Base-by-base conservation (phyloP, 2,113 vertebrate species). In the Pionites leucogaster region DNA sequence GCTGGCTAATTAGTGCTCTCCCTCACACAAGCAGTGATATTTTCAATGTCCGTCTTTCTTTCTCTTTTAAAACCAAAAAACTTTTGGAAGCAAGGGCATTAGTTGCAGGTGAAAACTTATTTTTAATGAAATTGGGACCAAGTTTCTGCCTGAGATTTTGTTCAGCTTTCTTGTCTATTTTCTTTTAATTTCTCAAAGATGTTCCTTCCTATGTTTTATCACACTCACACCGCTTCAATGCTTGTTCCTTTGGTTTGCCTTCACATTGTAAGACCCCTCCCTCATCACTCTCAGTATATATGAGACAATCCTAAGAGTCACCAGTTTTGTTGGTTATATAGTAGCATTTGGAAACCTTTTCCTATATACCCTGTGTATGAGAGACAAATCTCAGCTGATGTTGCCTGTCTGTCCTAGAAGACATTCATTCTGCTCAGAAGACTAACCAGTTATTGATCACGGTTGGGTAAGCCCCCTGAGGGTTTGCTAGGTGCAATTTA, bases 1-100 rank as follows among this genome's bases (percentile, higher is more conserved):
- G 2, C 47, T 75, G 68, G 57, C 44, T 94, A 82, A 94, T 97
- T 93, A 95, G 74, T 22, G 31, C 44, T 88, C 79, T 84, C 39
- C 41, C 74, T 89, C 65, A 62, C 81, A 57, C 4, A 6, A 86
- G 49, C 59, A 87, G 65, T 69, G 39, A 84, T 91, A 68, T 96
- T 71, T 71, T 82, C 47, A 72, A 92, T 88, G 77, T 89, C 90
- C 83, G 65, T 10, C 28, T 91, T 91, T 18, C 77, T 88, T 90
- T 62, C n/a, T 39, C 64, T 70, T 44, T 93, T 94, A 69, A 94
- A 88, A 79, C 35, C 52, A 86, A 86, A 93, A 68, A 31, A 22
- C 10, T 84, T 95, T 92, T 89, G 49, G 53, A 84, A 72, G 41
- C 52, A 82, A 80, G 35, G 41, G 6, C 25, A 57, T 88, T 79